These are phyloP conservation scores for Lithophane semibrunnea DNA, from an alignment of 2,888 invertebrate species.

Conservation along the genomic window DNA sequence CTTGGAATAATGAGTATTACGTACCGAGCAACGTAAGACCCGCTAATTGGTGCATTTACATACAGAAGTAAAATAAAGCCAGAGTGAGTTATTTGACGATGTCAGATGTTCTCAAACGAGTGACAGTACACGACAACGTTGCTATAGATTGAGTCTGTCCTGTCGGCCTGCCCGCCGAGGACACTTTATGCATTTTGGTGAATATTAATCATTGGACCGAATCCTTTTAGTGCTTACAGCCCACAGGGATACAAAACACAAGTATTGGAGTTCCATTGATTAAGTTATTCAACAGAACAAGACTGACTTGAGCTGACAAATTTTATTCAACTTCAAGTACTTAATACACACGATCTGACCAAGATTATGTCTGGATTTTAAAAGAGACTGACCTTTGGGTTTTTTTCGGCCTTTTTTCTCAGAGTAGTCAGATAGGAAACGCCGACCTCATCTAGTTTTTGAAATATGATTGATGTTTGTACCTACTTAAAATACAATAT, in stretches of 20 bases:
- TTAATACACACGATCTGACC: background rate
- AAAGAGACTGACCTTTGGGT: no score
- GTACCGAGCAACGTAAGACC: conserved; percentile 84
- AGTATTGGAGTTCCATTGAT: conserved; percentile 19
- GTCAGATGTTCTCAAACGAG: conserved; percentile 76
- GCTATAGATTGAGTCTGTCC: conserved; percentile 54
- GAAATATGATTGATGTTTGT: no score
- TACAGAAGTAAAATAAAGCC: conserved; percentile 86
- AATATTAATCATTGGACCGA: conserved; percentile 59
- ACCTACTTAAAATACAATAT: no score
- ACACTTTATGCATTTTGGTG: conserved; percentile 62
- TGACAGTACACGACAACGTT: conserved; percentile 66
- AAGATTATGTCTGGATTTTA: no score
- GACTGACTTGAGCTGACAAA: background rate
- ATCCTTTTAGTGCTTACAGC: conserved; percentile 52
- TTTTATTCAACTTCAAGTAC: background rate
- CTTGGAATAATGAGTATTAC: conserved; percentile 88
- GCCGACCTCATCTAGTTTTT: no score
- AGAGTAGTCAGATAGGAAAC: no score
- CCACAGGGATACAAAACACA: conserved; percentile 19
- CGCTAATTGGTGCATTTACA: conserved; percentile 90
- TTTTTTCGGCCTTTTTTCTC: no score
- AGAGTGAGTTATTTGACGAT: conserved; percentile 86
- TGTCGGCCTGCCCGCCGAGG: conserved; percentile 36
- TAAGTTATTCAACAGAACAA: conserved; percentile 7